Percentiles rank a stretch among this genome's conserved stretches.
phyloP scores from a whole-genome alignment of 2,113 vertebrate genomes.

The Enhydra lutris region DNA sequence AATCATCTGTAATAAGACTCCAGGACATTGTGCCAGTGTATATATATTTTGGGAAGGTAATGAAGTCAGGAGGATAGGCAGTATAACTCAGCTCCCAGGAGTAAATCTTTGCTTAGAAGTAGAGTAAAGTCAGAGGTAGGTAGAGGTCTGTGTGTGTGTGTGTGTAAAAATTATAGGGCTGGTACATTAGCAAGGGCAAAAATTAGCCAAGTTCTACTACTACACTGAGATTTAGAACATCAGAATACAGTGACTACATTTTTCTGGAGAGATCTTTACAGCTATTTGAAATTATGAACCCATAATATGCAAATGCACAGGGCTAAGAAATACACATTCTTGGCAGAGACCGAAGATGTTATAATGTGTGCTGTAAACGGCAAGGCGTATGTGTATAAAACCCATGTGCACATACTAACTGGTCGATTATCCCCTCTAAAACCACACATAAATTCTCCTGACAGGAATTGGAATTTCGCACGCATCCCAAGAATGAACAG shows the following conservation, averaged over 20 bases:
- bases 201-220: constrained; percentile 58
- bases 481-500: constrained; percentile 70
- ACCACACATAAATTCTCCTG: constrained; percentile 75
- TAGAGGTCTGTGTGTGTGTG: not conserved
- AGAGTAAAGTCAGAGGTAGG: constrained; percentile 11
- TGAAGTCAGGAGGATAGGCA: constrained; percentile 45
- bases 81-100: constrained; percentile 38
- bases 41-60: constrained; percentile 62
- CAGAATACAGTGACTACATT: constrained; percentile 69
- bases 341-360: constrained; percentile 72
- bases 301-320: constrained; percentile 75
- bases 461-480: constrained; percentile 69
- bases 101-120: constrained; percentile 58
- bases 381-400: constrained; percentile 68
- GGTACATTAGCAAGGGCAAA: constrained; percentile 59
- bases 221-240: constrained; percentile 68
- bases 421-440: constrained; percentile 78
- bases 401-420: constrained; percentile 73
- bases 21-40: not conserved
- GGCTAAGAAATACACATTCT: constrained; percentile 73
- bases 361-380: constrained; percentile 75
- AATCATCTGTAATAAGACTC: constrained; percentile 58
- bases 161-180: constrained; percentile 50
- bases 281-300: constrained; percentile 75
- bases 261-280: constrained; percentile 72